These are phyloP conservation scores for Tetranychus piercei DNA, from an alignment of 2,888 invertebrate species.

Conservation along the genomic window DNA sequence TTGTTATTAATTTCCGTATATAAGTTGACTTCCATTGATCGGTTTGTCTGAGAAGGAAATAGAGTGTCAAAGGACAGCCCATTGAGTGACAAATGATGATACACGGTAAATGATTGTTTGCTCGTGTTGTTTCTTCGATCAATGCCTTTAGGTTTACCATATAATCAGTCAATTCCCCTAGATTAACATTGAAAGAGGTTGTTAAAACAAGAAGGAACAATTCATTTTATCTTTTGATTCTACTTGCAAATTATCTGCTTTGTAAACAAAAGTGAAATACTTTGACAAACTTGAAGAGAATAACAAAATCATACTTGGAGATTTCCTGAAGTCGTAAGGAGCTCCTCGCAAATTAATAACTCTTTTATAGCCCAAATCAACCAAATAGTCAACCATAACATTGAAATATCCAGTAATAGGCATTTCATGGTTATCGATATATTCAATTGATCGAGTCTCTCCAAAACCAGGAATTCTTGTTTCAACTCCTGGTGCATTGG, in stretches of 20 bases:
- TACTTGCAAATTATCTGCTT: neutral
- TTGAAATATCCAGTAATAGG: slow-evolving; percentile 65
- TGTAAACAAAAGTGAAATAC: neutral
- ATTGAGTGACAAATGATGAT: slow-evolving; percentile 82
- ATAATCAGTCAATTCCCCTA: slow-evolving; percentile 40
- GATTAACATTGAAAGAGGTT: slow-evolving; percentile 34
- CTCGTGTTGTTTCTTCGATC: slow-evolving; percentile 61
- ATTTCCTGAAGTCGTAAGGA: slow-evolving; percentile 89
- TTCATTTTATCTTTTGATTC: neutral
- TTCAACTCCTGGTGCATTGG: slow-evolving; percentile 59
- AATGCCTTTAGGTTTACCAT: slow-evolving; percentile 55
- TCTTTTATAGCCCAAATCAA: slow-evolving; percentile 53
- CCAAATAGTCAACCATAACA: slow-evolving; percentile 57
- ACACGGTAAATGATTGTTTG: slow-evolving; percentile 55
- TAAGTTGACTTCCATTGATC: slow-evolving; percentile 78
- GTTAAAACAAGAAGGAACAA: too few relatives aligned
- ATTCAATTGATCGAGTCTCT: slow-evolving; percentile 68
- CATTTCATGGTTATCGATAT: slow-evolving; percentile 70
- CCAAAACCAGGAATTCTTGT: slow-evolving; percentile 75
- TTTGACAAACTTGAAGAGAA: neutral
- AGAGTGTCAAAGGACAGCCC: slow-evolving; percentile 78
- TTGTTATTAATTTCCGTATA: slow-evolving; percentile 55
- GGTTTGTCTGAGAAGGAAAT: slow-evolving; percentile 55
- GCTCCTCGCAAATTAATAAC: slow-evolving; percentile 69
- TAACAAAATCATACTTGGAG: slow-evolving; percentile 49